Conservation (phyloP, 92 coral and sea anemone genomes). For the Epizoanthus stellaris region DNA sequence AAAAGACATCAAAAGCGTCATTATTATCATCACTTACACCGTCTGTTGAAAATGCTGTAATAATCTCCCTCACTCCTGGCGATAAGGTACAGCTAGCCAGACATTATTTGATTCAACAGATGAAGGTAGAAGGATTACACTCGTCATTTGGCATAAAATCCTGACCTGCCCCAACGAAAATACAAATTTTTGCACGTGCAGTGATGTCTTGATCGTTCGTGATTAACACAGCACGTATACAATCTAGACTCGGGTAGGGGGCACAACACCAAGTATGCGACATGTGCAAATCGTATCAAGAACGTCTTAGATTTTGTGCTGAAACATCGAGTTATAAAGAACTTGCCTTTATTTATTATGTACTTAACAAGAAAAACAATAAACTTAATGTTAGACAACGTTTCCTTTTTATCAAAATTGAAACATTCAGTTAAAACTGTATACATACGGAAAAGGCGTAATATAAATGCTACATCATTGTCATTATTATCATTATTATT, state of each 20-base stretch:
- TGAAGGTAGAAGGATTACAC: too few relatives aligned
- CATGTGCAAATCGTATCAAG: slow-evolving; percentile 40
- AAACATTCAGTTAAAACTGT: too few relatives aligned
- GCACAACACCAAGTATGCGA: background rate
- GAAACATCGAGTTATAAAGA: background rate
- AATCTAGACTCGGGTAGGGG: slow-evolving; percentile 34
- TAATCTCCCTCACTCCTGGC: background rate
- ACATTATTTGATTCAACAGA: background rate
- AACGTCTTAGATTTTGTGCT: slow-evolving; percentile 12
- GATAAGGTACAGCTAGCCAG: background rate
- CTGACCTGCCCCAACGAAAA: slow-evolving; percentile 23
- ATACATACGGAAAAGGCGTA: too few relatives aligned
- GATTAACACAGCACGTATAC: slow-evolving; percentile 42
- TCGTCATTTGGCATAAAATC: background rate
- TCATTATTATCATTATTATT: background rate
- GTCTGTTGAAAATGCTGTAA: background rate
- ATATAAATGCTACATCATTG: background rate
- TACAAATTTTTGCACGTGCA: background rate
- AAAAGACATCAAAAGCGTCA: slow-evolving; percentile 3
- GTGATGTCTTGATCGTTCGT: slow-evolving; percentile 10
- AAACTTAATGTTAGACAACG: background rate
- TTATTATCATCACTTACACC: slow-evolving; percentile 23
- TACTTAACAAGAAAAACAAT: background rate
- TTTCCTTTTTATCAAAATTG: too few relatives aligned
- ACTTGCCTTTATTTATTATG: background rate